Evolutionary conservation across 2,888 invertebrate species (phyloP).

Genomic region (Tiliacea aurago): DNA sequence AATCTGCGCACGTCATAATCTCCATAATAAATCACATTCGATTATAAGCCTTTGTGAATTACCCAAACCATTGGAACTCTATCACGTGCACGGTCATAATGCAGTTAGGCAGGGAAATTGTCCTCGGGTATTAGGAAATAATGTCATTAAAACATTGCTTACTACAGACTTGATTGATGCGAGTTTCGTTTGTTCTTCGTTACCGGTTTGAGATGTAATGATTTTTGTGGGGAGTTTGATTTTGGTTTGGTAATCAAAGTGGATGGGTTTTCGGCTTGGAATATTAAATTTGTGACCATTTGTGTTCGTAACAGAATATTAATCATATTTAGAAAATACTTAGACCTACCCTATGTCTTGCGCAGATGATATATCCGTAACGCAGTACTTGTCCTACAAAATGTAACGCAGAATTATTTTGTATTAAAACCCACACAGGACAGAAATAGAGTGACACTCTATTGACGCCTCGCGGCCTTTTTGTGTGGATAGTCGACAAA

Average conservation of each 20-base stretch:
- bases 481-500: neutral
- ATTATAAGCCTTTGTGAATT: conserved; percentile 65
- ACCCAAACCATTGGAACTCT: conserved; percentile 52
- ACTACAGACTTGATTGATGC: conserved; percentile 80
- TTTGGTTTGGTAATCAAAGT: conserved; percentile 3
- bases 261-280: neutral
- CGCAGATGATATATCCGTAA: neutral
- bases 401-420: neutral
- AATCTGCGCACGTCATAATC: conserved; percentile 25
- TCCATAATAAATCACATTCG: conserved; percentile 54
- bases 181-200: conserved; percentile 76
- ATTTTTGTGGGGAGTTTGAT: conserved; percentile 57
- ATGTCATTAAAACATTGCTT: conserved; percentile 83
- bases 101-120: conserved; percentile 69
- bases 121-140: conserved; percentile 85
- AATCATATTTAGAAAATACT: too few relatives aligned
- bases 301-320: neutral
- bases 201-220: conserved; percentile 67
- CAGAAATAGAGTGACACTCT: neutral
- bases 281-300: neutral
- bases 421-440: neutral
- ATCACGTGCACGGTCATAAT: conserved; percentile 68
- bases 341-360: neutral
- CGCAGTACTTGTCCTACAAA: neutral
- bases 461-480: neutral